Evolutionary conservation across 2,888 invertebrate genomes (phyloP).

Genomic region (Diaprepes abbreviatus): DNA sequence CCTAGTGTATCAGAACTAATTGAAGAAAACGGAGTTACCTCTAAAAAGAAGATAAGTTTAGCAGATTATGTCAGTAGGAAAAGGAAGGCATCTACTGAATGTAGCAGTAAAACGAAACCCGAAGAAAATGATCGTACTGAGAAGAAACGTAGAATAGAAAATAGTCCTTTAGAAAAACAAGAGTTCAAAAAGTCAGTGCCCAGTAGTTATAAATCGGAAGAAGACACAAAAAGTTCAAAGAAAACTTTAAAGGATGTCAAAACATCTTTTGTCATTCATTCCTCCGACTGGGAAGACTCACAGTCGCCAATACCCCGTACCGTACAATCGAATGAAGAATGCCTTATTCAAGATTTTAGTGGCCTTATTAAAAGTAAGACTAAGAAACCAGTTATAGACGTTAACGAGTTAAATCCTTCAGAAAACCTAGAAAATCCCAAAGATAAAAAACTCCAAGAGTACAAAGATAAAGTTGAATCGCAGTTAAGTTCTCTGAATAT

Average conservation of each 20-base stretch:
- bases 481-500: conserved; percentile 60
- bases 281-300: conserved; percentile 58
- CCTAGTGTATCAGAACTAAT: conserved; percentile 50
- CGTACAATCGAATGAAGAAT: conserved; percentile 39
- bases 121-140: conserved; percentile 34
- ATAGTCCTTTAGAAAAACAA: neutral
- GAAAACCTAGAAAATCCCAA: conserved; percentile 34
- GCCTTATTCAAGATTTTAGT: conserved; percentile 52
- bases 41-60: conserved; percentile 54
- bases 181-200: neutral
- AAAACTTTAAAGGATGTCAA: conserved; percentile 29
- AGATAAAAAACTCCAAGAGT: conserved; percentile 57
- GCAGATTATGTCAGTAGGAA: conserved; percentile 59
- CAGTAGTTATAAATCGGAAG: neutral
- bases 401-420: conserved; percentile 53
- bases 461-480: conserved; percentile 60
- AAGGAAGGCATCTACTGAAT: conserved; percentile 49
- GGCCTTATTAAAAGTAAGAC: conserved; percentile 47
- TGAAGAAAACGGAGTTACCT: conserved; percentile 32
- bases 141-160: conserved; percentile 29
- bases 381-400: conserved; percentile 54
- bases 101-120: neutral
- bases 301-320: conserved; percentile 52
- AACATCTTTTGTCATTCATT: conserved; percentile 39
- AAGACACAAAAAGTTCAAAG: neutral